A percentile compares a stretch with the other conserved stretches of the same genome.
phyloP scores from a whole-genome alignment of 1,140 invertebrate genomes.

The Gryllus bimaculatus region DNA sequence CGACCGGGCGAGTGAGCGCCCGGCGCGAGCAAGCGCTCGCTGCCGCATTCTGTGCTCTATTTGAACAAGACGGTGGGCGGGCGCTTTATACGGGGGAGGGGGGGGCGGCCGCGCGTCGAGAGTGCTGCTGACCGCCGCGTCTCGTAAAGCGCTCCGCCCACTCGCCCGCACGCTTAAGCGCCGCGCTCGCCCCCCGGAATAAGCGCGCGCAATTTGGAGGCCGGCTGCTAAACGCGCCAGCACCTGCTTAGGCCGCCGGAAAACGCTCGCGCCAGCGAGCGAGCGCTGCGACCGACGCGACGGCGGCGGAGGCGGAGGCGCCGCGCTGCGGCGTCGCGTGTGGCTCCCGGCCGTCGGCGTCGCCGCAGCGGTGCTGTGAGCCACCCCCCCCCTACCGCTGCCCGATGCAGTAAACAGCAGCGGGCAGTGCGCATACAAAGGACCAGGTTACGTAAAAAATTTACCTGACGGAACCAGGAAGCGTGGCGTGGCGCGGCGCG shows the following conservation, averaged over 20 bases:
- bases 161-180: not conserved
- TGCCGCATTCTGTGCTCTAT: not conserved
- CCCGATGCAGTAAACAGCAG: not conserved
- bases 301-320: too few relatives aligned
- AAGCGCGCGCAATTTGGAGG: not conserved
- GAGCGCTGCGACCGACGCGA: not conserved
- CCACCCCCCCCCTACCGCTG: not conserved
- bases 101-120: not conserved
- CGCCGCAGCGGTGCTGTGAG: too few relatives aligned
- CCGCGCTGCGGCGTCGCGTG: not conserved
- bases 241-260: not conserved
- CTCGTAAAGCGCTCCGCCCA: not conserved
- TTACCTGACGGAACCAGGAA: conserved; percentile 3
- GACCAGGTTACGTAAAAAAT: conserved; percentile 4
- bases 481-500: too few relatives aligned
- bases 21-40: too few relatives aligned
- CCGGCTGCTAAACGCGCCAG: not conserved
- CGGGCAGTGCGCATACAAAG: not conserved
- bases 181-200: not conserved
- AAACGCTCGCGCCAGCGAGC: too few relatives aligned
- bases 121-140: not conserved
- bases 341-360: not conserved
- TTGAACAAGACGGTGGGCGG: not conserved
- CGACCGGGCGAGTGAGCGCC: not conserved
- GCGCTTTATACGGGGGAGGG: not conserved